Percentiles rank a stretch among this genome's conserved stretches.
These are phyloP conservation scores for Argyresthia albistria DNA, from an alignment of 2,888 invertebrate species.

Conservation along the genomic window DNA sequence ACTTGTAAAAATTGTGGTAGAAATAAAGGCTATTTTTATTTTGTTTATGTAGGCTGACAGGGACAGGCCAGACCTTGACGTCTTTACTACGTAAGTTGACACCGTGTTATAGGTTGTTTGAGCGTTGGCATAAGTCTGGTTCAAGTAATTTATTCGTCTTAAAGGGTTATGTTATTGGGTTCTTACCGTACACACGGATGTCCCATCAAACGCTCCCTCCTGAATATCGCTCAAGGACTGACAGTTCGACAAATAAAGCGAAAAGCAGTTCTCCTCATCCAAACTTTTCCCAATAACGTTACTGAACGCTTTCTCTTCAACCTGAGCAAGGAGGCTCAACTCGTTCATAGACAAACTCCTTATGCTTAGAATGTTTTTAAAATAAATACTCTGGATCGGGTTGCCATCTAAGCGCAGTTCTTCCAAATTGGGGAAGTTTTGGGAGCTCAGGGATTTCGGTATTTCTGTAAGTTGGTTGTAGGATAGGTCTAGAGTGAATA, in stretches of 20 bases:
- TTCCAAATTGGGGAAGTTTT: constrained; percentile 58
- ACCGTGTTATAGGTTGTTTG: too few species aligned
- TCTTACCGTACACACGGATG: constrained; percentile 69
- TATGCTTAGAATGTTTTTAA: constrained; percentile 54
- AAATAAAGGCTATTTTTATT: too few species aligned
- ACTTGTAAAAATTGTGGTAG: too few species aligned
- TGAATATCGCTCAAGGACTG: constrained; percentile 43
- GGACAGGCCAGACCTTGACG: too few species aligned
- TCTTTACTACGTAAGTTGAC: too few species aligned
- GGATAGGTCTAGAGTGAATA: constrained; percentile 64
- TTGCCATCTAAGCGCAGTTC: constrained; percentile 68
- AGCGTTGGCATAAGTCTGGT: too few species aligned
- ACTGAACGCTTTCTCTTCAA: constrained; percentile 59
- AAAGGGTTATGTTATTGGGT: not conserved
- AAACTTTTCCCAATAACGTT: constrained; percentile 49
- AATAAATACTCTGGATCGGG: constrained; percentile 55
- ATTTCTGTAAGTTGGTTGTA: constrained; percentile 57
- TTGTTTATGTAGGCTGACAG: too few species aligned
- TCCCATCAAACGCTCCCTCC: constrained; percentile 57
- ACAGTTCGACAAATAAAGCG: constrained; percentile 61
- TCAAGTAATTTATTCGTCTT: too few species aligned
- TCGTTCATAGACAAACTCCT: constrained; percentile 55
- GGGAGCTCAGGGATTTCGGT: constrained; percentile 49
- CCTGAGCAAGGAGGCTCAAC: constrained; percentile 31
- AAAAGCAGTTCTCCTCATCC: constrained; percentile 47